These are phyloP conservation scores for Ligdia adustata DNA, from an alignment of 2,888 invertebrate genomes.

Conservation along the genomic window DNA sequence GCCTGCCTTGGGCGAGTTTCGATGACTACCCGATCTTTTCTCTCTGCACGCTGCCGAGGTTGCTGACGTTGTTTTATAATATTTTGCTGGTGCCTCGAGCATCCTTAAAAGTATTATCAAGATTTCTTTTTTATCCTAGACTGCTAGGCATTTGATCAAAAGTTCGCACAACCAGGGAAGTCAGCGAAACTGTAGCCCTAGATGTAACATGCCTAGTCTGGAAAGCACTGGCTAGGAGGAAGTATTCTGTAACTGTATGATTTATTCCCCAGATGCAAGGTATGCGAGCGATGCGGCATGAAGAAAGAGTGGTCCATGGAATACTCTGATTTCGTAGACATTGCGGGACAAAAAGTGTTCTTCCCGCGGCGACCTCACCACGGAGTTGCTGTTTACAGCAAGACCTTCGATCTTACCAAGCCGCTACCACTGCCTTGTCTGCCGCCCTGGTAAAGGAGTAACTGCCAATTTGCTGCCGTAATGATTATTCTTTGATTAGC, in stretches of 20 bases:
- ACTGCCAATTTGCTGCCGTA: background rate
- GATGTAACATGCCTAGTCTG: no score
- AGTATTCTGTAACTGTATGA: background rate
- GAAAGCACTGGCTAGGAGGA: no score
- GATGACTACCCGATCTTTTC: no score
- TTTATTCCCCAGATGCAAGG: conserved; percentile 61
- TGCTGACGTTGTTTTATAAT: no score
- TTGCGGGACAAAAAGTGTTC: conserved; percentile 73
- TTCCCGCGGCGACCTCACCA: conserved; percentile 77
- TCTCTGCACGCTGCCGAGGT: no score
- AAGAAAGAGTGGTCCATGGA: conserved; percentile 73
- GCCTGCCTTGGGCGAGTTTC: no score
- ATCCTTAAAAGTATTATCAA: no score
- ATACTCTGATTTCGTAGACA: conserved; percentile 77
- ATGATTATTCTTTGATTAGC: background rate
- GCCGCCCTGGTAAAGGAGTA: conserved; percentile 40
- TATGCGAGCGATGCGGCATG: conserved; percentile 80
- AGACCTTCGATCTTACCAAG: conserved; percentile 42
- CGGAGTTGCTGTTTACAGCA: conserved; percentile 68
- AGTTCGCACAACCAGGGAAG: no score
- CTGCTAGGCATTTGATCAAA: no score
- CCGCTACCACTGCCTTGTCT: conserved; percentile 45
- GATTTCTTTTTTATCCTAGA: no score
- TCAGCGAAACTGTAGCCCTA: no score
- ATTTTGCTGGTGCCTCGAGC: no score